A percentile compares a stretch with the other conserved stretches of the same genome.
Evolutionary conservation across 2,888 invertebrate species (phyloP).

Genomic region (Chrysina gloriosa): DNA sequence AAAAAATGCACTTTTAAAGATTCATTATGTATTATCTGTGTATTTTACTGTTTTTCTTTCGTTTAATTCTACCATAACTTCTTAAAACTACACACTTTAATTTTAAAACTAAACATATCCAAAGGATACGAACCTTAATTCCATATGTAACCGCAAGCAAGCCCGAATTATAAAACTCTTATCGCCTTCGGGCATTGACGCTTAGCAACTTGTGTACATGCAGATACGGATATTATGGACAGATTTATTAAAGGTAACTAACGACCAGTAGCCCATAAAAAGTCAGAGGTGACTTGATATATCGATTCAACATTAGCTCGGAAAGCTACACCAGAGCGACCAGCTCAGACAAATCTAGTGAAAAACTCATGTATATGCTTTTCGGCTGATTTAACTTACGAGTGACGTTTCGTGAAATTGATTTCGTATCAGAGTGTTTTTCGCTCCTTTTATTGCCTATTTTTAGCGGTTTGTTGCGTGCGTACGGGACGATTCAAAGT

Average conservation of each 20-base stretch:
- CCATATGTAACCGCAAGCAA: neutral
- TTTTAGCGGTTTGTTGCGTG: constrained; percentile 30
- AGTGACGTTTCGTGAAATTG: constrained; percentile 36
- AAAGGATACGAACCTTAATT: too few relatives aligned
- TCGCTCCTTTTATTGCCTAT: constrained; percentile 28
- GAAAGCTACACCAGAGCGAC: constrained; percentile 53
- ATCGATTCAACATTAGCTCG: constrained; percentile 58
- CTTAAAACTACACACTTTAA: too few relatives aligned
- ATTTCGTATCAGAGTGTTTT: constrained; percentile 29
- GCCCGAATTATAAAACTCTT: constrained; percentile 1
- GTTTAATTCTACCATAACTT: too few relatives aligned
- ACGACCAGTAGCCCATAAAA: constrained; percentile 53
- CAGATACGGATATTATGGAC: constrained; percentile 1
- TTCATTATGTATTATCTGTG: too few relatives aligned
- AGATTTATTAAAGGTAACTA: constrained; percentile 48
- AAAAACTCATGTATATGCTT: constrained; percentile 39
- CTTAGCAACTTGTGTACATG: constrained; percentile 9
- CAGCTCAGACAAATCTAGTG: constrained; percentile 48
- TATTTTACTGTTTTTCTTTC: too few relatives aligned
- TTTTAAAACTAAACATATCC: too few relatives aligned
- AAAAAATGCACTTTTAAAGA: too few relatives aligned
- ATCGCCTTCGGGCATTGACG: neutral
- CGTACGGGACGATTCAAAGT: neutral
- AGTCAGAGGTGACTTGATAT: constrained; percentile 56
- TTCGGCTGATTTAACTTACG: constrained; percentile 29